These are phyloP conservation scores for Synergus japonicus DNA, from an alignment of 2,888 invertebrate genomes.

Conservation along the genomic window DNA sequence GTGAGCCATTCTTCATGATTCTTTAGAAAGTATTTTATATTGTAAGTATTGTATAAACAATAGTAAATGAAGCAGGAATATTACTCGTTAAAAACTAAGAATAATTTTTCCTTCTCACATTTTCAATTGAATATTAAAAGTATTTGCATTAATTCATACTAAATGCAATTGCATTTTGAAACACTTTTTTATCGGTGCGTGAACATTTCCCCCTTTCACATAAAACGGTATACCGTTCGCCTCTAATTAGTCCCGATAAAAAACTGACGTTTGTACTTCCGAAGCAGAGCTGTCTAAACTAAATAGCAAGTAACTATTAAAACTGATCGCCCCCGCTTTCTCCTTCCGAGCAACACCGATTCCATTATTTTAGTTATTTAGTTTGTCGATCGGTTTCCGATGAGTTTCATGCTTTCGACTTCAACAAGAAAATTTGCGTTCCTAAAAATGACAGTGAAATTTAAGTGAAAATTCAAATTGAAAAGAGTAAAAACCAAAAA, in stretches of 20 bases:
- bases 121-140: too few species aligned
- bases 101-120: too few species aligned
- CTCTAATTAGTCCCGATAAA: slow-evolving; percentile 20
- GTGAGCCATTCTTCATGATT: too few species aligned
- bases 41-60: too few species aligned
- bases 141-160: background rate
- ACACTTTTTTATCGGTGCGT: slow-evolving; percentile 35
- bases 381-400: slow-evolving; percentile 25
- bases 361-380: slow-evolving; percentile 33
- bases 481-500: background rate
- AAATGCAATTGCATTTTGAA: background rate
- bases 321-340: slow-evolving; percentile 28
- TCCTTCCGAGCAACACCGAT: slow-evolving; percentile 1
- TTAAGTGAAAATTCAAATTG: background rate
- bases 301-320: background rate
- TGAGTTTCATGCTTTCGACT: slow-evolving; percentile 4
- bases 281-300: slow-evolving; percentile 8
- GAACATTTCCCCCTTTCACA: slow-evolving; percentile 6
- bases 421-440: background rate
- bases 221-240: background rate
- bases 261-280: background rate
- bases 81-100: too few species aligned
- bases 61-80: too few species aligned
- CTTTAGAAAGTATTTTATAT: too few species aligned
- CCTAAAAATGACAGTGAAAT: background rate